Evolutionary conservation across 1,140 invertebrate genomes (phyloP), one percentile per base, ranked within the genome.

Genomic region (Hestina assimilis): DNA sequence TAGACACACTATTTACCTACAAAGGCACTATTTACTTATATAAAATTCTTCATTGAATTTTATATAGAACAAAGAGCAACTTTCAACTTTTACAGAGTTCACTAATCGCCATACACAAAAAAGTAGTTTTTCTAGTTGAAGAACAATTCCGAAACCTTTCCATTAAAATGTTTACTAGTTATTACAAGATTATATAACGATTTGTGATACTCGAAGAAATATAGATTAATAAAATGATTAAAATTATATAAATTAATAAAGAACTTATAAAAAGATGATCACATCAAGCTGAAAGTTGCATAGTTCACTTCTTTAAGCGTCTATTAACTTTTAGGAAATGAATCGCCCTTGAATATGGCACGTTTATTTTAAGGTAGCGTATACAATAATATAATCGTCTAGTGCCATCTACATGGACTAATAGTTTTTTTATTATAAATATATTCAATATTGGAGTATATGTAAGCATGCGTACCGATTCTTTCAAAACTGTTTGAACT

Each of bases 391-490:
- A 12, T 12, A 24, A 23, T 12, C 31, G 6, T 21, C 20, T 1
- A 58, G 35, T 58, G 46, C 46, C 55, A 58, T 51, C 4, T 35
- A 41, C 55, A 58, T 42, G 33, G 28, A 53, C 19, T 19, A 12
- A 35, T 35, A 17, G n/a, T n/a, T n/a, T 24, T 38, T 46, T 53
- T 8, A 9, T 17, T 35, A 55, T 23, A 46, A 50, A 40, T 33
- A 50, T 38, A 48, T 23, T 19, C 19, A 59, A n/a, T 26, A 46
- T 38, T 54, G 20, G 42, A 62, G 59, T 62, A 50, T 66, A 72
- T 75, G 66, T 74, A 75, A 72, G 79, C 82, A 87, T 87, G 82
- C 82, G 82, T 85, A 84, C 81, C 83, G 75, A 79, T 81, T 82
- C 56, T 75, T 77, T 81, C 73, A 86, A 81, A 66, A 81, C 66